Evolutionary conservation across 2,797 vertebrate genomes (phyloP).

Genomic region (Sebastes oblongus): DNA sequence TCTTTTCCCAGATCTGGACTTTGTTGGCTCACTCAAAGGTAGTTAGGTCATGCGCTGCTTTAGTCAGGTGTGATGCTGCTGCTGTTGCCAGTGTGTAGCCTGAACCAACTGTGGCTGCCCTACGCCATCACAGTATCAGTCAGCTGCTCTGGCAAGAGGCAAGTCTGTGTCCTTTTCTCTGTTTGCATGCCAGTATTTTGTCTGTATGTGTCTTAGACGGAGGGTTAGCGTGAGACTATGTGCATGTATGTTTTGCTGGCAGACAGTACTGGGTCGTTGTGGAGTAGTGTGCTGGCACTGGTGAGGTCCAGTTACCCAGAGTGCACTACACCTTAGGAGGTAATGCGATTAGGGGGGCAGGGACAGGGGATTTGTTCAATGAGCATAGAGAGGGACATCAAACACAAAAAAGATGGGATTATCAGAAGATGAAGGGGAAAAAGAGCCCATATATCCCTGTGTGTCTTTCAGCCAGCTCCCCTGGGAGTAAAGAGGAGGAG

Average conservation of each 20-base stretch:
- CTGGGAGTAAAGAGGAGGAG: conserved; percentile 22
- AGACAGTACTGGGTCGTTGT: conserved; percentile 11
- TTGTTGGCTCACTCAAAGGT: conserved; percentile 5
- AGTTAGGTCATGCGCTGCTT: conserved; percentile 27
- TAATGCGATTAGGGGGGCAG: conserved; percentile 77
- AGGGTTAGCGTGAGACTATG: conserved; percentile 10
- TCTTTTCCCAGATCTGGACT: conserved; percentile 21
- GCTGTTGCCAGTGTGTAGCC: conserved; percentile 34
- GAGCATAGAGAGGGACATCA: conserved; percentile 72
- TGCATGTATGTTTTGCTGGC: conserved; percentile 44
- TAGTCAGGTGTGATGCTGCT: conserved; percentile 40
- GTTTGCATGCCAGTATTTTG: conserved; percentile 11
- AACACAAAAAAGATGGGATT: conserved; percentile 72
- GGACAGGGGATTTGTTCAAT: conserved; percentile 75
- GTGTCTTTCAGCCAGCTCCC: conserved; percentile 48
- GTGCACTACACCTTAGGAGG: conserved; percentile 71
- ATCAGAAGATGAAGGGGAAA: conserved; percentile 61
- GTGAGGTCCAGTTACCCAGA: conserved; percentile 67
- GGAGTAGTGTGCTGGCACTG: conserved; percentile 41
- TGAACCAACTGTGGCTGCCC: conserved; percentile 1
- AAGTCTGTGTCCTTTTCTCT: neutral
- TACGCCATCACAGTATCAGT: conserved; percentile 5
- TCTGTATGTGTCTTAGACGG: conserved; percentile 39
- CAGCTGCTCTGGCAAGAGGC: conserved; percentile 1
- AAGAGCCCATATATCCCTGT: conserved; percentile 32